Base-by-base conservation (phyloP, 2,888 invertebrate species). In the Phorcus lineatus region DNA sequence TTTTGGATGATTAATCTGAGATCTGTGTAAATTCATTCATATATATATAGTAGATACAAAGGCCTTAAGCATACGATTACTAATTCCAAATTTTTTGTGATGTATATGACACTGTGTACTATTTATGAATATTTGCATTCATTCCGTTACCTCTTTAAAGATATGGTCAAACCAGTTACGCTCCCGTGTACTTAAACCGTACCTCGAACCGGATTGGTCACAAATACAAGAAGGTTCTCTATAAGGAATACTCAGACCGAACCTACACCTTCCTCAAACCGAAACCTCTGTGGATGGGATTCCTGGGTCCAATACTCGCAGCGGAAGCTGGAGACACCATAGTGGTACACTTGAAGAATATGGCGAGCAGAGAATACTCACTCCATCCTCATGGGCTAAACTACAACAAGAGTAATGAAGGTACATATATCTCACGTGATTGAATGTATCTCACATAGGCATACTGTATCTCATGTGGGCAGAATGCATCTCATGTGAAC, bases 361-460 rank as follows among this genome's bases (percentile, higher is more conserved):
- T 86, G 53, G 89, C 89, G 0, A 81, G 83, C 9, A 75, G 82
- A 28, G 82, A 85, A 16, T 87, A 80, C 79, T 88, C 89, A 13
- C 84, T 88, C 13, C 87, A 88, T 57, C 86, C 88, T 0, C 88
- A 89, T 66, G 88, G 88, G 3, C 85, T 88, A 11, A 81, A 84
- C 22, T 87, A 86, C 52, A 78, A 84, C 57, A 89, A 88, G 80
- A 80, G 76, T n/a, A 83, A 83, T 57, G 88, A 89, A 78, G 88
- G 88, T n/a, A 57, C 24, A 11, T 54, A 11, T 36, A 36, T 4
- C 36, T 36, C n/a, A n/a, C n/a, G n/a, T n/a, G n/a, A n/a, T n/a
- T n/a, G n/a, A n/a, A n/a, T 4, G 36, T 36, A 4, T 7, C 36
- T 36, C 7, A 7, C 36, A 4, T 4, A 36, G 36, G 4, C 7